Conservation (phyloP, 2,797 vertebrate species). For the Schizopygopsis pylzovi region DNA sequence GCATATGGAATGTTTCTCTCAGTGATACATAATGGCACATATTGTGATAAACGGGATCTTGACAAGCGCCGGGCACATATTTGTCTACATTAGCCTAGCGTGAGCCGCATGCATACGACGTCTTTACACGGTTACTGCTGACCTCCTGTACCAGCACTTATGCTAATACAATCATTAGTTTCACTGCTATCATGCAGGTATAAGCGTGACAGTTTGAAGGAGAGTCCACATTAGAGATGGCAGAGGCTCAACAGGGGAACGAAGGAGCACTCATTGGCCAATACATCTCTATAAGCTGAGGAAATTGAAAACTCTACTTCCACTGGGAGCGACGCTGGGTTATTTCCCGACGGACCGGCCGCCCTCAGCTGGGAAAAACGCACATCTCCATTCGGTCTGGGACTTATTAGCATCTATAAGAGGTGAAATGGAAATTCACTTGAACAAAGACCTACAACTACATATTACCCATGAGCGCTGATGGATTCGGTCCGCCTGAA, state of each 20-base stretch:
- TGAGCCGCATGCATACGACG: constrained; percentile 2
- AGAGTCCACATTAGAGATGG: constrained; percentile 62
- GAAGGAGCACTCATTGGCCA: constrained; percentile 56
- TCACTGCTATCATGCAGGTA: constrained; percentile 59
- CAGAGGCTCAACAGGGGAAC: constrained; percentile 60
- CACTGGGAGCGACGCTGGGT: constrained; percentile 44
- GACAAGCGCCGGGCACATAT: constrained; percentile 40
- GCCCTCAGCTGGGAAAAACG: constrained; percentile 53
- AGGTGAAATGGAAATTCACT: constrained; percentile 48
- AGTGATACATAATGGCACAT: constrained; percentile 37
- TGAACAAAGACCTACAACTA: constrained; percentile 43
- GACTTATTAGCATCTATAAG: constrained; percentile 47
- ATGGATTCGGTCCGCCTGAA: constrained; percentile 34
- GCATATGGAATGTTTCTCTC: constrained; percentile 41
- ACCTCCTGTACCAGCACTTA: constrained; percentile 54
- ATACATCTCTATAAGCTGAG: constrained; percentile 61
- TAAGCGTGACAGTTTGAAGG: constrained; percentile 55
- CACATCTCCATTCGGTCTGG: constrained; percentile 39
- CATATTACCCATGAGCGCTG: constrained; percentile 36
- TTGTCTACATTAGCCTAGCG: constrained; percentile 49
- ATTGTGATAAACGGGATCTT: constrained; percentile 47
- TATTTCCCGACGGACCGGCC: constrained; percentile 50
- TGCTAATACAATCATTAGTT: constrained; percentile 60
- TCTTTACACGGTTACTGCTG: constrained; percentile 47
- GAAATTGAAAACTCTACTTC: constrained; percentile 62